Evolutionary conservation across 2,797 vertebrate species (phyloP).

Genomic region (Austrolebias charrua): DNA sequence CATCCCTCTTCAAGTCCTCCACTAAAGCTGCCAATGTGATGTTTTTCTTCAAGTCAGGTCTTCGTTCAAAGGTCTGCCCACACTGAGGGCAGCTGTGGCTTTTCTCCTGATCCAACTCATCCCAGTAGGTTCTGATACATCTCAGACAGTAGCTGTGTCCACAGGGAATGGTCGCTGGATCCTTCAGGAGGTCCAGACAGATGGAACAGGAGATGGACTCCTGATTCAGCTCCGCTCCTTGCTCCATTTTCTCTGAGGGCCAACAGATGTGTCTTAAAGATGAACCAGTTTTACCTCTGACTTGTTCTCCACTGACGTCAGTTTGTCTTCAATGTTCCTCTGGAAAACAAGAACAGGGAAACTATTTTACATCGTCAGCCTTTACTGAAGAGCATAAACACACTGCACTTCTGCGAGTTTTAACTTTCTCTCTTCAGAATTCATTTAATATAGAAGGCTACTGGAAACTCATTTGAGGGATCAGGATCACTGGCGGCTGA

Average conservation of each 20-base stretch:
- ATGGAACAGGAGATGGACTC: background rate
- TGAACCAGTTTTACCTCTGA: background rate
- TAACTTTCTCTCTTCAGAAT: too few relatives aligned
- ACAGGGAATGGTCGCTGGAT: conserved; percentile 3
- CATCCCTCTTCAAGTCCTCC: conserved; percentile 5
- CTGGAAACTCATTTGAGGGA: too few relatives aligned
- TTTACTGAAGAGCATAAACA: too few relatives aligned
- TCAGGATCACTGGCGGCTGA: too few relatives aligned
- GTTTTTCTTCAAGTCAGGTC: conserved; percentile 21
- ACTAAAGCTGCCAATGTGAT: background rate
- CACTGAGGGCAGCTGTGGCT: conserved; percentile 30
- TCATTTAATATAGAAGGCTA: too few relatives aligned
- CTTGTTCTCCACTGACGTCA: background rate
- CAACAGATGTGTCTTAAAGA: background rate
- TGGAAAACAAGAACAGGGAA: background rate
- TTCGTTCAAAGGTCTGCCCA: background rate
- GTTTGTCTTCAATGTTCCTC: background rate
- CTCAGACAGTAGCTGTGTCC: conserved; percentile 7
- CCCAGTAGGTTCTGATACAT: conserved; percentile 3
- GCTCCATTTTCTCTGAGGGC: background rate
- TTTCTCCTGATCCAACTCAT: background rate
- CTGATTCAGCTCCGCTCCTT: background rate
- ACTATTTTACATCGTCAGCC: too few relatives aligned
- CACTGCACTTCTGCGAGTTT: too few relatives aligned
- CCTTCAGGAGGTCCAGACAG: conserved; percentile 1